phyloP scores from a whole-genome alignment of 2,797 vertebrate genomes.

The Buceros bicornis region DNA sequence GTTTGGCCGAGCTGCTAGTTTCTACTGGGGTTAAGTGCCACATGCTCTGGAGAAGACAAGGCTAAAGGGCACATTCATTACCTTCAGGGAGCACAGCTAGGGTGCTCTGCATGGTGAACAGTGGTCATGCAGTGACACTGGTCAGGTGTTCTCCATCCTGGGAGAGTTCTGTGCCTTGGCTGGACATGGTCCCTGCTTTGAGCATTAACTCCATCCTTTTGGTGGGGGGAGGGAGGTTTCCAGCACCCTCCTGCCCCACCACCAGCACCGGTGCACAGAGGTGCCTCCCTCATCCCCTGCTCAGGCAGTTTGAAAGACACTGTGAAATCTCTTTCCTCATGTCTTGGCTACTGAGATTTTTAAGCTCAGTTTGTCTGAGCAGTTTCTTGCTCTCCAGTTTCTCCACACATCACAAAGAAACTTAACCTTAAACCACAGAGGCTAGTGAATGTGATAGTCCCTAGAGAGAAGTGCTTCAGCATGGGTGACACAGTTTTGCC shows the following conservation, averaged over 20 bases:
- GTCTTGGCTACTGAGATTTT: neutral
- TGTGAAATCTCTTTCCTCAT: neutral
- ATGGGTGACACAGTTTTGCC: too few relatives aligned
- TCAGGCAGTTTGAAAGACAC: neutral
- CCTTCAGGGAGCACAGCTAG: accelerated
- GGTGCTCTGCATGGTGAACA: neutral
- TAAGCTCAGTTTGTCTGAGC: neutral
- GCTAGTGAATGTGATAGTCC: neutral
- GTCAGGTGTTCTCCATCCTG: neutral
- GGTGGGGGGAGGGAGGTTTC: neutral
- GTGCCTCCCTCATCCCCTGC: neutral
- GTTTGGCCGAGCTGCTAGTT: neutral
- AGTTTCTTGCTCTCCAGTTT: neutral
- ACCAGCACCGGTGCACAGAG: too few relatives aligned
- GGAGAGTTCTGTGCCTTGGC: neutral
- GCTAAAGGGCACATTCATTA: neutral
- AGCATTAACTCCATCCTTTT: too few relatives aligned
- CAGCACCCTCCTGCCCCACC: accelerated
- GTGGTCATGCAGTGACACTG: too few relatives aligned
- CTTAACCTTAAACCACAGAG: neutral
- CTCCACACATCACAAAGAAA: neutral
- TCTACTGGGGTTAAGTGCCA: neutral
- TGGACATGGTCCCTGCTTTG: neutral
- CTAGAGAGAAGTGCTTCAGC: neutral
- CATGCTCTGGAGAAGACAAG: too few relatives aligned